Evolutionary conservation across 2,113 vertebrate species (phyloP).

Genomic region (Zosterops pallidus): DNA sequence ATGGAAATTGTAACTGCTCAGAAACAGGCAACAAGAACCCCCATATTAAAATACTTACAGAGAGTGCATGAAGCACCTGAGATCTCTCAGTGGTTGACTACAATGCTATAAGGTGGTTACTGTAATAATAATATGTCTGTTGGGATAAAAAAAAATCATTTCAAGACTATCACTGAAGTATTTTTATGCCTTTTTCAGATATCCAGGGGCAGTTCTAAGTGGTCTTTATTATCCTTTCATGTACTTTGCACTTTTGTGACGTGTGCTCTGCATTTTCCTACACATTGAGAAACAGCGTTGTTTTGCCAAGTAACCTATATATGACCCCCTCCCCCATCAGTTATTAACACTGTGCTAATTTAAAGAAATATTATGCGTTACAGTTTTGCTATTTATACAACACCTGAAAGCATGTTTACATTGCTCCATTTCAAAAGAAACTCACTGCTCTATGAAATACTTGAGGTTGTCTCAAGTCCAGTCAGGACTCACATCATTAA

Average conservation of each 20-base stretch:
- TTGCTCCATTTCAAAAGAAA: slow-evolving; percentile 12
- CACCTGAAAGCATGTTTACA: neutral
- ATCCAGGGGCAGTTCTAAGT: neutral
- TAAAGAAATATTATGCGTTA: neutral
- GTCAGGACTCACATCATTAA: slow-evolving; percentile 20
- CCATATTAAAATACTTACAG: neutral
- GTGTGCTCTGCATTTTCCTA: neutral
- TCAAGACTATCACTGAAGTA: neutral
- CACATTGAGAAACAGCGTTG: neutral
- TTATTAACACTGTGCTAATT: neutral
- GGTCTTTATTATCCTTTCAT: neutral
- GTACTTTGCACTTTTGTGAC: neutral
- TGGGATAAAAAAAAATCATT: neutral
- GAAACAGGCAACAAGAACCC: neutral
- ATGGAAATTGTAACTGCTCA: neutral
- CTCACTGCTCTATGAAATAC: neutral
- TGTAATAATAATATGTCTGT: neutral
- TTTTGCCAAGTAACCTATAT: neutral
- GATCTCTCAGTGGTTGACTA: neutral
- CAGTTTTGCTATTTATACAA: slow-evolving; percentile 43
- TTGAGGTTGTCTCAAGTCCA: neutral
- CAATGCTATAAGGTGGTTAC: neutral
- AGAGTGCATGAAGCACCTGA: neutral
- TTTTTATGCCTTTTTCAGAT: neutral
- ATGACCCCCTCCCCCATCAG: neutral